Percentiles rank a stretch among this genome's conserved stretches.
Evolutionary conservation across 2,113 vertebrate genomes (phyloP).

Genomic region (Puffinus mauretanicus): DNA sequence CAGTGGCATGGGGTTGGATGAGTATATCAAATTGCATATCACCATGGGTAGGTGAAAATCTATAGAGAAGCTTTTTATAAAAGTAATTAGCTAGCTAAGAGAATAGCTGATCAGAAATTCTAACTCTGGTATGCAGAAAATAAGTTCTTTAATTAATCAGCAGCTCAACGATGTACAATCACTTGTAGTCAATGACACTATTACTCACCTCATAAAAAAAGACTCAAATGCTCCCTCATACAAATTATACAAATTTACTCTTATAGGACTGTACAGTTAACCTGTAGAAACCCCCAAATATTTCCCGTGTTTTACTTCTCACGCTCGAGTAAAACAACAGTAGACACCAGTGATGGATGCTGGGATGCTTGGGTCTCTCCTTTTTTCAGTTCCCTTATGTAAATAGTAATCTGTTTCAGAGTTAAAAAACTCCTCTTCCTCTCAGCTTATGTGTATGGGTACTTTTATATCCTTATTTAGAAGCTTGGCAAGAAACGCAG

Average conservation of each 20-base stretch:
- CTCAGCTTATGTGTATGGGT: neutral
- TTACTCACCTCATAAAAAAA: neutral
- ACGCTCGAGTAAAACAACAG: neutral
- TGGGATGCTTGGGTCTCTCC: neutral
- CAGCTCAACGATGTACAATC: neutral
- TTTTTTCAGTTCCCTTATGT: neutral
- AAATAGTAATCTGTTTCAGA: slow-evolving; percentile 7
- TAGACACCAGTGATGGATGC: neutral
- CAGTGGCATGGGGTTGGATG: neutral
- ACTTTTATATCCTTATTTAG: slow-evolving; percentile 2
- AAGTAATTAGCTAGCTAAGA: neutral
- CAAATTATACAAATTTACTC: neutral
- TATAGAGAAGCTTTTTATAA: neutral
- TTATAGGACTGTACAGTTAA: neutral
- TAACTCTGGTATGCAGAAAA: neutral
- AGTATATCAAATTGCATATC: neutral
- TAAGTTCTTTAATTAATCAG: neutral
- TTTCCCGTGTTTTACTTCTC: neutral
- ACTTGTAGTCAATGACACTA: neutral
- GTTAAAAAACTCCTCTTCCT: slow-evolving; percentile 33
- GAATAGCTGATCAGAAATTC: neutral
- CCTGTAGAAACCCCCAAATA: neutral
- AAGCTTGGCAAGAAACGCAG: neutral
- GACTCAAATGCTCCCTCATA: neutral
- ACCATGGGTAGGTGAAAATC: neutral